Evolutionary conservation across 2,113 vertebrate genomes (phyloP), one percentile per base, ranked within the genome.

Genomic region (Neolamprologus falcicula): DNA sequence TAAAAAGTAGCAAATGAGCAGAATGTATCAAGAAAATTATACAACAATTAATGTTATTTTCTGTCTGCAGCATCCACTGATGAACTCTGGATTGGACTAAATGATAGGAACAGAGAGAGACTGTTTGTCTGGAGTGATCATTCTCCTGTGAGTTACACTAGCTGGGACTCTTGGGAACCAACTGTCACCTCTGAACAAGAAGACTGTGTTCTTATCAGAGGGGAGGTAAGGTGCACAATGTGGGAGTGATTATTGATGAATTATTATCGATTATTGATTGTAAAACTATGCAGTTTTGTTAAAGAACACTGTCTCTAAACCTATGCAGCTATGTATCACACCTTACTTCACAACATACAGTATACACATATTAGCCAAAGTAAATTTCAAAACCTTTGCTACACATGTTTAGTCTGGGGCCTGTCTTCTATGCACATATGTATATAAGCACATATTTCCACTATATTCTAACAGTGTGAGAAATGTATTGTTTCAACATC

Each of bases 41-140:
- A 71, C 11, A 40, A 40, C 11, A 71, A 40, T 71, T 21, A 4
- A 40, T 71, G n/a, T 24, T 40, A 40, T 14, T 33, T n/a, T 78
- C 8, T 45, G 24, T 89, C 33, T 86, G 79, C 90, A 99, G 98
- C 93, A 17, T 84, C 96, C 73, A 87, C 42, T 13, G 98, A 99
- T 88, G 96, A 97, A 88, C 91, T 99, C 50, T 99, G 98, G 98
- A 97, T 98, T 54, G 98, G 98, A 21, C 89, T 99, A 90, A 99
- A 98, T 59, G 98, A 99, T 90, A 21, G 94, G 68, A 97, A 89
- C 85, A 96, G 95, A 61, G 96, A 98, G 61, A 97, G 98, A 93
- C 96, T 97, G 86, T 99, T 99, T 95, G 97, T 98, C 76, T 99
- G 98, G 98, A 98, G 96, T 0, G 31, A 97, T 21, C 21, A 21